phyloP scores from a whole-genome alignment of 37 sponge, comb jelly and placozoan genomes.

The Diacarnus erythraeanus region DNA sequence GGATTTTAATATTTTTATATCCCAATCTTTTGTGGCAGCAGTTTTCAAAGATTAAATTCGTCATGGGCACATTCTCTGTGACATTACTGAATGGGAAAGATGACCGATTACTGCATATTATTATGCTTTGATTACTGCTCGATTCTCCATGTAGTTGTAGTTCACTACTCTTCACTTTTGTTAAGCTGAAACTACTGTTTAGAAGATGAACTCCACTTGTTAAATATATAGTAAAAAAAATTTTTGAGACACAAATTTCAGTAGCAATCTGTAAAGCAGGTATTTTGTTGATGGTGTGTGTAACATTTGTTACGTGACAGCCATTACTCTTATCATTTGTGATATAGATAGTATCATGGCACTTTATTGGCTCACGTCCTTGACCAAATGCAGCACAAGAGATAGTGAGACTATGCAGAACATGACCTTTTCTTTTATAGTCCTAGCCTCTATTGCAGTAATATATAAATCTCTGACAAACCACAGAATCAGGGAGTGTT shows the following conservation, averaged over 20 bases:
- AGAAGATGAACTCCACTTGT: neutral
- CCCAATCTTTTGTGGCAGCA: neutral
- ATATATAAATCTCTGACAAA: too few relatives aligned
- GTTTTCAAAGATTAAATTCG: neutral
- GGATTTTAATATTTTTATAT: neutral
- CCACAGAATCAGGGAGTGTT: too few relatives aligned
- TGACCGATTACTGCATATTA: neutral
- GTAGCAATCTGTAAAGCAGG: neutral
- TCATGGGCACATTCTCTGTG: neutral
- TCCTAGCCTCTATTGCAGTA: too few relatives aligned
- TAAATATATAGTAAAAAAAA: too few relatives aligned
- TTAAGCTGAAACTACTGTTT: too few relatives aligned
- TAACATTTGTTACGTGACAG: neutral
- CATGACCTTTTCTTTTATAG: too few relatives aligned
- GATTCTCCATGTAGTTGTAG: neutral
- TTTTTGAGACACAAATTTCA: neutral
- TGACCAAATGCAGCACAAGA: too few relatives aligned
- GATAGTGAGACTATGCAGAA: too few relatives aligned
- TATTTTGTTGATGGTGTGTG: neutral
- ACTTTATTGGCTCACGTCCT: too few relatives aligned
- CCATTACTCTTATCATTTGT: too few relatives aligned
- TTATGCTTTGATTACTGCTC: neutral
- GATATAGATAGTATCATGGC: too few relatives aligned
- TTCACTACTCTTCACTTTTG: too few relatives aligned
- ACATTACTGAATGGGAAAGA: neutral